phyloP scores from a whole-genome alignment of 1,140 invertebrate genomes.

The Pissodes strobi region DNA sequence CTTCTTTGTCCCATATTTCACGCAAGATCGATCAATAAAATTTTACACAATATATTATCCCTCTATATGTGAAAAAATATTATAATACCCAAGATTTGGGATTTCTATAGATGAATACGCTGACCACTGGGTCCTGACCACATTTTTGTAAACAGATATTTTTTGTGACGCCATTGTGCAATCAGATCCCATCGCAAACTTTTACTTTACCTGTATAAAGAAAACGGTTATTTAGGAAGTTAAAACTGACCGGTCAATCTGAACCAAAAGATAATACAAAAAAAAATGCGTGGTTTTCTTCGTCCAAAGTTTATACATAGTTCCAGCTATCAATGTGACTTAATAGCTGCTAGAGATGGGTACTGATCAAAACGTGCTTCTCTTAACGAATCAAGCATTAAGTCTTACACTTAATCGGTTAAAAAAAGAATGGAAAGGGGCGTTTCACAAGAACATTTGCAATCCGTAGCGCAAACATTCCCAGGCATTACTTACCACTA shows the following conservation, averaged over 20 bases:
- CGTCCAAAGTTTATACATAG: no score
- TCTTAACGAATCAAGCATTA: no score
- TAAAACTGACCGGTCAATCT: neutral
- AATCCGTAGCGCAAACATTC: conserved; percentile 1
- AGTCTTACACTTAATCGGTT: no score
- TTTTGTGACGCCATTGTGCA: conserved; percentile 14
- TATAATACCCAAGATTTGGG: conserved; percentile 1
- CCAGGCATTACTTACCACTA: neutral
- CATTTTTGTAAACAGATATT: conserved; percentile 36
- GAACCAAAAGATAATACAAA: no score
- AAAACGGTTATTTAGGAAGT: no score
- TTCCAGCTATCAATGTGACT: no score
- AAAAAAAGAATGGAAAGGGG: no score
- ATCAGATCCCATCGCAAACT: conserved; percentile 5
- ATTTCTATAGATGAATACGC: conserved; percentile 28
- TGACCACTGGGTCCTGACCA: conserved; percentile 35
- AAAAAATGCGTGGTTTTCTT: no score
- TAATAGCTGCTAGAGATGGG: no score
- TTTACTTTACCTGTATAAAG: conserved; percentile 10
- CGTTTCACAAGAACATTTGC: neutral
- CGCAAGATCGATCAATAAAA: conserved; percentile 29
- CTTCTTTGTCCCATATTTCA: conserved; percentile 33
- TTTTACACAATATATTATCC: conserved; percentile 5
- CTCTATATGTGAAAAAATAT: conserved; percentile 26
- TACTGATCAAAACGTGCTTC: no score